Conservation (phyloP, 92 coral and sea anemone genomes). For the Porites cylindrica region DNA sequence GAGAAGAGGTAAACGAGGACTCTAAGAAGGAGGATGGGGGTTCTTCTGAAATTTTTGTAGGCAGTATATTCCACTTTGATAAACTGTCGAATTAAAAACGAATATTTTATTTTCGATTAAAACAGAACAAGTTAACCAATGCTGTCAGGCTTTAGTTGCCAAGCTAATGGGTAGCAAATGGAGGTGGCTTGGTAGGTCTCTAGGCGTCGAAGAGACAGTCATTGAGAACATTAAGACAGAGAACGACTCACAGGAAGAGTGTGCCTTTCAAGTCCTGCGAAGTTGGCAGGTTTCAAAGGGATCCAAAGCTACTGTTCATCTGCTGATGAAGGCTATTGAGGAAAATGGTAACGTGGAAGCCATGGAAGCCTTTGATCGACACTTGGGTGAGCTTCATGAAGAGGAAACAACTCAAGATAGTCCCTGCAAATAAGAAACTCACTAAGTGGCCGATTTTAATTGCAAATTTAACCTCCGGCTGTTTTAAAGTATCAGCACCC, state of each 20-base stretch:
- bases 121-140: slow-evolving; percentile 21
- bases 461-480: no score
- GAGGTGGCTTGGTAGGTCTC: slow-evolving; percentile 59
- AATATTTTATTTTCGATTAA: not conserved
- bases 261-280: slow-evolving; percentile 44
- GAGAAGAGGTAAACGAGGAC: no score
- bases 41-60: no score
- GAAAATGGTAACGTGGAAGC: slow-evolving; percentile 8
- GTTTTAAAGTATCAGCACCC: no score
- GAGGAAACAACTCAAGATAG: not conserved
- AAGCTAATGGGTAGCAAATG: slow-evolving; percentile 32
- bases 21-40: no score
- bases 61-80: no score
- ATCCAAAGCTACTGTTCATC: slow-evolving; percentile 16
- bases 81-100: not conserved
- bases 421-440: no score
- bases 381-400: slow-evolving; percentile 5
- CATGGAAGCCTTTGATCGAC: slow-evolving; percentile 37
- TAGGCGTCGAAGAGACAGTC: slow-evolving; percentile 30
- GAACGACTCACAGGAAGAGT: slow-evolving; percentile 19
- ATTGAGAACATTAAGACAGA: slow-evolving; percentile 51
- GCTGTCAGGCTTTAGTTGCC: slow-evolving; percentile 52
- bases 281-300: slow-evolving; percentile 21
- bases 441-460: no score
- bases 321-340: slow-evolving; percentile 27